Percentiles rank a stretch among this genome's conserved stretches.
These are phyloP conservation scores for Corella eumyota DNA, from an alignment of 23 tunicate genomes.

Conservation along the genomic window DNA sequence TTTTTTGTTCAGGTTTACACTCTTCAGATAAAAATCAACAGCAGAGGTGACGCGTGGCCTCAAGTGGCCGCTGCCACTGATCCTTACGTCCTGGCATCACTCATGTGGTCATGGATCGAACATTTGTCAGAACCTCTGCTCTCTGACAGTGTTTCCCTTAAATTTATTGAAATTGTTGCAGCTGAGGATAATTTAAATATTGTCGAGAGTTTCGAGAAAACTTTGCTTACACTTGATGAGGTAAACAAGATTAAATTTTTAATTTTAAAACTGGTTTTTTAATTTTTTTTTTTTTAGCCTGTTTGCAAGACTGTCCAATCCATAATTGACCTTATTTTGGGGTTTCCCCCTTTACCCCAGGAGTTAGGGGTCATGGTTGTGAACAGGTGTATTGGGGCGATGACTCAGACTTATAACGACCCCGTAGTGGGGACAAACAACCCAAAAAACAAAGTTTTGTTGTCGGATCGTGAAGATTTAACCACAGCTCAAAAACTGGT, in stretches of 20 bases:
- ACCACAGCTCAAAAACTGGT: no score
- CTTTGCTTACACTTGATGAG: constrained; percentile 18
- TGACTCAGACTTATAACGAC: no score
- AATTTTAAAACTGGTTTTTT: not conserved
- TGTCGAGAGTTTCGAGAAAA: constrained; percentile 13
- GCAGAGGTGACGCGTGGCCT: constrained; percentile 52
- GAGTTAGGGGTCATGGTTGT: no score
- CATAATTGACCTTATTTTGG: no score
- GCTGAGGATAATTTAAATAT: not conserved
- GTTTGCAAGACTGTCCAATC: no score
- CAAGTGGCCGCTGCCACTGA: constrained; percentile 28
- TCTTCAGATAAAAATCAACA: constrained; percentile 48
- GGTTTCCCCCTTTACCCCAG: no score
- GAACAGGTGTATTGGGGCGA: no score
- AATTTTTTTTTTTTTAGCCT: no score
- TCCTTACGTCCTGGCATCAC: constrained; percentile 39
- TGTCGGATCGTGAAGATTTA: no score
- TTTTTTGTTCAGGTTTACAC: constrained; percentile 22
- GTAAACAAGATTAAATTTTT: not conserved
- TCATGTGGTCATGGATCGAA: constrained; percentile 98
- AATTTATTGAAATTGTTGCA: not conserved
- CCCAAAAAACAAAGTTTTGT: no score
- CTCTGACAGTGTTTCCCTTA: not conserved
- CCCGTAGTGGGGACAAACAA: no score
- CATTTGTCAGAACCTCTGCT: constrained; percentile 66